Conservation (phyloP, 2,113 vertebrate species). For the Triplophysa tibetana region DNA sequence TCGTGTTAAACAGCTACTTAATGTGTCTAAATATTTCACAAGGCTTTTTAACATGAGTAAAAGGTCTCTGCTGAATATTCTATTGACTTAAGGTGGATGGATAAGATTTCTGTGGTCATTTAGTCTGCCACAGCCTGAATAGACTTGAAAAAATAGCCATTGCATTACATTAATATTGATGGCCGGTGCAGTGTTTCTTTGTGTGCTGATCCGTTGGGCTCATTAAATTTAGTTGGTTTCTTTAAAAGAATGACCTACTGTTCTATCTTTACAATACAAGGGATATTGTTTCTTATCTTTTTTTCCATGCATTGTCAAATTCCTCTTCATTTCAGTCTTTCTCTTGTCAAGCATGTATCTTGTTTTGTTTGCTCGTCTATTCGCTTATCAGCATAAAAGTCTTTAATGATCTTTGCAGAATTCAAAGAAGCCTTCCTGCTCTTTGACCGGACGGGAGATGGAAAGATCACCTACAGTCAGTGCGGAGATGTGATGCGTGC, state of each 20-base stretch:
- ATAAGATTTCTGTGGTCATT: slow-evolving; percentile 11
- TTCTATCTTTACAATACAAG: background rate
- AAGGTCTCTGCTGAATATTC: background rate
- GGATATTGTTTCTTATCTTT: background rate
- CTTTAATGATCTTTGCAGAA: slow-evolving; percentile 71
- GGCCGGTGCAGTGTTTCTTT: slow-evolving; percentile 39
- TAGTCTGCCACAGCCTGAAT: slow-evolving; percentile 18
- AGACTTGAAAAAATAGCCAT: background rate
- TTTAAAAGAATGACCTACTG: slow-evolving; percentile 1
- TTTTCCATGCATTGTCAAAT: background rate
- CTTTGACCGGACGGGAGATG: slow-evolving; percentile 90
- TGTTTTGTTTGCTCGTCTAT: background rate
- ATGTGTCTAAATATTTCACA: background rate
- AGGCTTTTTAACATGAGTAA: background rate
- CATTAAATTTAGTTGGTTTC: background rate
- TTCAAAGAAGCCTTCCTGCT: slow-evolving; percentile 95
- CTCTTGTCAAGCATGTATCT: background rate
- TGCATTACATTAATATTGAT: slow-evolving; percentile 49
- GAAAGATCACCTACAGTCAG: slow-evolving; percentile 87
- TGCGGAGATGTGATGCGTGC: slow-evolving; percentile 93
- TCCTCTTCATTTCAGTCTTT: background rate
- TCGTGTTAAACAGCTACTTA: background rate
- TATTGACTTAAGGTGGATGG: slow-evolving; percentile 13
- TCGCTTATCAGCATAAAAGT: slow-evolving; percentile 8
- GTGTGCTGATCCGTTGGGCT: slow-evolving; percentile 4